These are phyloP conservation scores for Synodontis membranacea DNA, from an alignment of 2,113 vertebrate species.

Conservation along the genomic window DNA sequence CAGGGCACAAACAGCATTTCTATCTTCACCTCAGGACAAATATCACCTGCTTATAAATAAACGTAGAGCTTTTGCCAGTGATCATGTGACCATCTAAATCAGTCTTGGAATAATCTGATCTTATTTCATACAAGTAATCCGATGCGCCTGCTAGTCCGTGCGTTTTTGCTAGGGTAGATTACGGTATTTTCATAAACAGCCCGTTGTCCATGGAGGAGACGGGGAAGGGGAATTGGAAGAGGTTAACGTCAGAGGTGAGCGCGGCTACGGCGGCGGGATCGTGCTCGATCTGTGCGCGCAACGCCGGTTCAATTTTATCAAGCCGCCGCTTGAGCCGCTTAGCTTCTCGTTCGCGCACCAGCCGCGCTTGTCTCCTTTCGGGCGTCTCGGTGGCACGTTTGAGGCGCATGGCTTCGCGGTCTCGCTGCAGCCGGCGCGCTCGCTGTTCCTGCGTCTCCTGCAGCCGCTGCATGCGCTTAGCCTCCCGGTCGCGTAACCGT, in stretches of 20 bases:
- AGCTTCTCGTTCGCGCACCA: constrained; percentile 91
- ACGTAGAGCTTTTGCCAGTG: background rate
- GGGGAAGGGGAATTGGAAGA: constrained; percentile 87
- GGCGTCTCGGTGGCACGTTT: constrained; percentile 95
- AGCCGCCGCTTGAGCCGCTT: constrained; percentile 92
- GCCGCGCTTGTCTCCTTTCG: constrained; percentile 90
- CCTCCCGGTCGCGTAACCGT: constrained; percentile 89
- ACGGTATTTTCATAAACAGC: constrained; percentile 80
- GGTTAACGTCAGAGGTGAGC: constrained; percentile 93
- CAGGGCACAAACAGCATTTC: background rate
- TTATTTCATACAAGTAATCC: background rate
- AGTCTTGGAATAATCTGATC: background rate
- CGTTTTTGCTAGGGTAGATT: constrained; percentile 1
- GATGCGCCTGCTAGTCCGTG: background rate
- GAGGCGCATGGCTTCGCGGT: constrained; percentile 92
- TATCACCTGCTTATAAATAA: constrained; percentile 6
- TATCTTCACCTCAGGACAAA: background rate
- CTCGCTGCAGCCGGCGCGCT: constrained; percentile 86
- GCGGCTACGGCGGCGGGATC: constrained; percentile 95
- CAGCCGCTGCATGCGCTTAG: constrained; percentile 94
- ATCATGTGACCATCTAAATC: background rate
- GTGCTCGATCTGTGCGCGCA: constrained; percentile 94
- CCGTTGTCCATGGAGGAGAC: constrained; percentile 87
- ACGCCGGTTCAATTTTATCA: constrained; percentile 96
- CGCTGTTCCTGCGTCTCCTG: constrained; percentile 94